A percentile compares a stretch with the other conserved stretches of the same genome.
Conservation (phyloP, 2,888 invertebrate species). For the Reticulitermes lucifugus region DNA sequence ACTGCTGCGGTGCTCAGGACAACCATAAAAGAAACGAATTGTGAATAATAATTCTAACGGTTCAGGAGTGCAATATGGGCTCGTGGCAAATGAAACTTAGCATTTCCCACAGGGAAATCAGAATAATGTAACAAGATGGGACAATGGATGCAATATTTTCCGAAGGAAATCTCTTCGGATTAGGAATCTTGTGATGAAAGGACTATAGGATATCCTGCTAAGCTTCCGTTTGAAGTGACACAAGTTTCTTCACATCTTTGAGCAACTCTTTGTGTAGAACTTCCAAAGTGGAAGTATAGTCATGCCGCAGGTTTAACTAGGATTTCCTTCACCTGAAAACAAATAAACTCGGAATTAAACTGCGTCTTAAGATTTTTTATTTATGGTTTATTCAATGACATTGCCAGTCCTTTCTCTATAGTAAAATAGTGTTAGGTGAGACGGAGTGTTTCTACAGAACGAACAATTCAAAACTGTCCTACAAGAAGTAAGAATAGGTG, state of each 20-base stretch:
- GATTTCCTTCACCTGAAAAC: slow-evolving; percentile 34
- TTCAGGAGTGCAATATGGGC: not conserved
- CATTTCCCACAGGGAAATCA: not conserved
- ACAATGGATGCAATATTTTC: not conserved
- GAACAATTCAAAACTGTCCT: too few species aligned
- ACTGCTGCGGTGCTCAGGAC: too few species aligned
- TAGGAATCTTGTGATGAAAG: not conserved
- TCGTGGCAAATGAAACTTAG: not conserved
- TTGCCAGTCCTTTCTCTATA: too few species aligned
- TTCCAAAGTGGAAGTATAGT: slow-evolving; percentile 23
- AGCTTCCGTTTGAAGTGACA: not conserved
- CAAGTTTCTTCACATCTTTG: slow-evolving; percentile 24
- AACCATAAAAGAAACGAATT: too few species aligned
- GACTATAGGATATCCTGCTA: not conserved
- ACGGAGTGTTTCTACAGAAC: too few species aligned
- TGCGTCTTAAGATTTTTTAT: too few species aligned
- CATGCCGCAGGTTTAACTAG: not conserved
- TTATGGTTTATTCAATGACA: too few species aligned
- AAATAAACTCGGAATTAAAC: not conserved
- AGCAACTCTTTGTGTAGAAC: slow-evolving; percentile 18
- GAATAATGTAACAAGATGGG: not conserved
- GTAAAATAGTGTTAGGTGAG: too few species aligned
- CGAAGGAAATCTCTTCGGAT: not conserved
- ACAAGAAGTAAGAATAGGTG: too few species aligned
- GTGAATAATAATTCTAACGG: too few species aligned